Evolutionary conservation across 2,113 vertebrate genomes (phyloP).

Genomic region (Leptobrachium leishanense): DNA sequence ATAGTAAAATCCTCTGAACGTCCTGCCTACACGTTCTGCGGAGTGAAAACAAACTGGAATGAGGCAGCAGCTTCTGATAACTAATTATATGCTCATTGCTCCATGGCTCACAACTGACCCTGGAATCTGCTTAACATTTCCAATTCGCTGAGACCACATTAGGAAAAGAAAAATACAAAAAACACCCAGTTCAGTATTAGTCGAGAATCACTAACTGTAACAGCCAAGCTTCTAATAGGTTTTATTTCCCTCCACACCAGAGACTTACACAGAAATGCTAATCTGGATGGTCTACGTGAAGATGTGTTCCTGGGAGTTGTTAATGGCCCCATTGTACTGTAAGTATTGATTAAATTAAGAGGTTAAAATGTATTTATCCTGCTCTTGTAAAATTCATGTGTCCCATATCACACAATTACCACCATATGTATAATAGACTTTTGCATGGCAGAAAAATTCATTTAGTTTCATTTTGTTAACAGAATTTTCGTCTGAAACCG

Average conservation of each 20-base stretch:
- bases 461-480: too few species aligned
- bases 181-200: slow-evolving; percentile 15
- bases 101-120: background rate
- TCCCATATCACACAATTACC: too few species aligned
- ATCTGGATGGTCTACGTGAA: slow-evolving; percentile 79
- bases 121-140: background rate
- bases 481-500: too few species aligned
- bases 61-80: background rate
- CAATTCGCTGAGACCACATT: background rate
- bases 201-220: background rate
- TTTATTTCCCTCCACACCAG: slow-evolving; percentile 63
- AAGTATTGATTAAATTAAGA: slow-evolving; percentile 65
- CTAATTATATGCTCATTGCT: background rate
- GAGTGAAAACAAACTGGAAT: background rate
- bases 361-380: too few species aligned
- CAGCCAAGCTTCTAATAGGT: background rate
- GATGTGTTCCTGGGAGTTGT: slow-evolving; percentile 81
- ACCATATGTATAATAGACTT: too few species aligned
- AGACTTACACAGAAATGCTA: slow-evolving; percentile 90
- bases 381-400: too few species aligned
- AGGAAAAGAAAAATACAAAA: background rate
- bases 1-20: background rate
- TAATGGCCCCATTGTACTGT: slow-evolving; percentile 88
- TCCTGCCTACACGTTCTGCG: background rate
- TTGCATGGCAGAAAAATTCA: too few species aligned